Base-by-base conservation (phyloP, 2,888 invertebrate genomes). In the Phaonia tiefii region DNA sequence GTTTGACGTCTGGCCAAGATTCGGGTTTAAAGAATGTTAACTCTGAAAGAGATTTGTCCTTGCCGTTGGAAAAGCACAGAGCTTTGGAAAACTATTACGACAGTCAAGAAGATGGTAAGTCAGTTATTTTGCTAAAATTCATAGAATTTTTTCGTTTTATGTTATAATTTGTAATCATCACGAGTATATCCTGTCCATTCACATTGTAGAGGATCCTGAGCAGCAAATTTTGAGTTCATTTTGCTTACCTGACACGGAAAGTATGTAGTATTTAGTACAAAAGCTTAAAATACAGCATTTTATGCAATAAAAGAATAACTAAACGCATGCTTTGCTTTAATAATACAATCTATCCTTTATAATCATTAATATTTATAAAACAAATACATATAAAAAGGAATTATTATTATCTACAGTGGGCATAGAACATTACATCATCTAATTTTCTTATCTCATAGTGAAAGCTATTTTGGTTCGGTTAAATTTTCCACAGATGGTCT, bases 51-150 rank as follows among this genome's bases (percentile, higher is more conserved):
- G 91, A 91, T 80, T 81, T 90, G 10, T 88, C 90, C 2, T 79
- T 91, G 72, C 90, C 90, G 0, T 60, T 90, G 39, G 88, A 90
- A 2, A 89, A 89, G 63, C 88, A 88, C 44, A 89, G 86, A 78
- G 86, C 85, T 25, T 75, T 89, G 60, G 88, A 88, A 1, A 89
- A 90, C 77, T 86, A 85, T 25, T 86, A 88, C 75, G 90, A 91
- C 46, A 90, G 88, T 75, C 89, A 90, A 31, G 90, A 91, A 42
- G 91, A 90, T 73, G 90, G 90, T 90, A 75, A 85, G 84, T n/a
- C 39, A 1, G 25, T 3, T n/a, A 31, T 11, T 1, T 10, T 25
- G 13, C 15, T 31, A 42, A 37, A 42, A 22, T 46, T 17, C 10
- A 10, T 25, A 0, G n/a, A n/a, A 13, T 49, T 46, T 69, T 74